Conservation (phyloP, 2,113 vertebrate species). For the Seriola quinqueradiata region DNA sequence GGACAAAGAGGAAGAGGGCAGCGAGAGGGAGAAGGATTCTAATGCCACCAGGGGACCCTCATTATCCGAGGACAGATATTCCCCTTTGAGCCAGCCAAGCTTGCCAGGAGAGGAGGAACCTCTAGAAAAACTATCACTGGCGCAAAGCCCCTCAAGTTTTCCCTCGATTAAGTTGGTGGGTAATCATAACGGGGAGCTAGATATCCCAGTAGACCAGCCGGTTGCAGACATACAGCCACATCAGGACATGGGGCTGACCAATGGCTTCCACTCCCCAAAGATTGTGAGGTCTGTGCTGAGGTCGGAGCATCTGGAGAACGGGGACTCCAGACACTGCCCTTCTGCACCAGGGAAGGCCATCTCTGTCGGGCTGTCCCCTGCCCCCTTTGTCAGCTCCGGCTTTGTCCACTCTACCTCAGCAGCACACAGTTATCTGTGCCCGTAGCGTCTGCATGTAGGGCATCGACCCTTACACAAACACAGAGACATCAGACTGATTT, state of each 20-base stretch:
- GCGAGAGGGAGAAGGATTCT: constrained; percentile 31
- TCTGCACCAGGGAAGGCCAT: constrained; percentile 75
- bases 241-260: constrained; percentile 78
- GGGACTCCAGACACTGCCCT: constrained; percentile 79
- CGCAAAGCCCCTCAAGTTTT: constrained; percentile 51
- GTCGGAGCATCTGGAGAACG: constrained; percentile 76
- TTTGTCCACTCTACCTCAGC: constrained; percentile 87
- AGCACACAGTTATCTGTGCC: constrained; percentile 84
- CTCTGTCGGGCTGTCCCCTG: constrained; percentile 59
- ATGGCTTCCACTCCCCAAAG: constrained; percentile 87
- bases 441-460: constrained; percentile 70
- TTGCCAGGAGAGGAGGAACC: constrained; percentile 44
- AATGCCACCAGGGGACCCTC: constrained; percentile 66
- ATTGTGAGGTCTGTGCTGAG: constrained; percentile 48
- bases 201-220: constrained; percentile 44
- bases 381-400: constrained; percentile 81
- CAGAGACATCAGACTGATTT: constrained; percentile 48
- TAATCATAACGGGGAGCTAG: constrained; percentile 72
- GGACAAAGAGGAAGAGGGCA: constrained; percentile 66
- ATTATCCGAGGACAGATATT: constrained; percentile 61
- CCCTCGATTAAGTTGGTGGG: constrained; percentile 59
- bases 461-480: constrained; percentile 29
- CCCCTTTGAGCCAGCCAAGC: constrained; percentile 49
- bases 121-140: constrained; percentile 50
- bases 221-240: constrained; percentile 47